Conservation (phyloP, 2,797 vertebrate genomes). For the Falco berigora region DNA sequence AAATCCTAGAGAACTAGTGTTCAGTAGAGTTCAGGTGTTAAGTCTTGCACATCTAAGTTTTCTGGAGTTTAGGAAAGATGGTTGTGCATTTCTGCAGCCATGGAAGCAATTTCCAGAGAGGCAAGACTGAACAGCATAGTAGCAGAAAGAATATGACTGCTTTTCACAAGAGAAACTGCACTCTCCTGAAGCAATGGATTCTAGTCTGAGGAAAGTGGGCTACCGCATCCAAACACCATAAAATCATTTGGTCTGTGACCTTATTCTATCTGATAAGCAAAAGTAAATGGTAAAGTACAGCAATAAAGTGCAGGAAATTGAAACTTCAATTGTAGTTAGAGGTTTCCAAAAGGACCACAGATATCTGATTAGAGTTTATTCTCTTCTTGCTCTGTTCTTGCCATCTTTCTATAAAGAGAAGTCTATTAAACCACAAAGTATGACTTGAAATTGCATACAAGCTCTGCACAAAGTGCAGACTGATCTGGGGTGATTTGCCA, state of each 20-base stretch:
- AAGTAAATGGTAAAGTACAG: too few relatives aligned
- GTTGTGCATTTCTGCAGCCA: neutral
- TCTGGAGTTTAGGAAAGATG: neutral
- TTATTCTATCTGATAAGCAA: neutral
- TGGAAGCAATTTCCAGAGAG: neutral
- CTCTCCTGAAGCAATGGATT: neutral
- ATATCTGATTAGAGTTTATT: constrained; percentile 31
- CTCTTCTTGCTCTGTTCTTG: neutral
- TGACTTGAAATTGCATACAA: neutral
- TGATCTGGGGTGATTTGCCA: neutral
- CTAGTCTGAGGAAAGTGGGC: neutral
- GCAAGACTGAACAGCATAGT: neutral
- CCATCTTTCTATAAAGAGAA: constrained; percentile 1
- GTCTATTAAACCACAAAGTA: neutral
- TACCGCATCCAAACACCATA: neutral
- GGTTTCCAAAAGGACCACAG: constrained; percentile 33
- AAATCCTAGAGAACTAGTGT: neutral
- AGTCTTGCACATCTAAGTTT: neutral
- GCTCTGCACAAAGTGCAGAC: neutral
- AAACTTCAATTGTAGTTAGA: constrained; percentile 33
- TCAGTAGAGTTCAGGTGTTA: neutral
- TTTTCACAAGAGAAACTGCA: neutral
- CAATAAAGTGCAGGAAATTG: constrained; percentile 43
- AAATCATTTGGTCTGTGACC: neutral
- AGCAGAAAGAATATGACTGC: neutral